These are phyloP conservation scores for Lepidurus arcticus DNA, from an alignment of 1,140 invertebrate genomes.

Conservation along the genomic window DNA sequence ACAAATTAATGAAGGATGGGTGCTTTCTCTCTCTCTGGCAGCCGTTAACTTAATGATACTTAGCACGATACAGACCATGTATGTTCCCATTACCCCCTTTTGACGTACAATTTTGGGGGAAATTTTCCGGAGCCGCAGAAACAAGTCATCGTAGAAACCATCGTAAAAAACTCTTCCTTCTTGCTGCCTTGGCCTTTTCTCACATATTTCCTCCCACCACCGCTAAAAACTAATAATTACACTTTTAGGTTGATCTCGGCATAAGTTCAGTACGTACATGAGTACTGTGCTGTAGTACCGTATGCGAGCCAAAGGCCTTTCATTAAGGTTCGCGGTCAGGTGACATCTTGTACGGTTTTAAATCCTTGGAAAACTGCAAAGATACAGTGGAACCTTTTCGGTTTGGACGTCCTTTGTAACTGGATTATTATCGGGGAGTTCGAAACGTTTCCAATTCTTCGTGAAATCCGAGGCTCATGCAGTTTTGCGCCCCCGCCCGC, in stretches of 20 bases:
- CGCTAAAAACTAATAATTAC: neutral
- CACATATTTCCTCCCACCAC: neutral
- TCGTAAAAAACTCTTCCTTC: neutral
- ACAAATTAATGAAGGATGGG: constrained; percentile 15
- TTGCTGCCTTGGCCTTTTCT: neutral
- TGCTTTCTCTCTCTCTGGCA: neutral
- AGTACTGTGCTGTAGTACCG: neutral
- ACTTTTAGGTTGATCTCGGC: neutral
- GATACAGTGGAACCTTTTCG: neutral
- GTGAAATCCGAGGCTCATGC: no score
- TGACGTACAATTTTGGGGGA: neutral
- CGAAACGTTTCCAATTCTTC: no score
- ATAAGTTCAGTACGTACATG: neutral
- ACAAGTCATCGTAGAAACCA: neutral
- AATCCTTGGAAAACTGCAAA: neutral
- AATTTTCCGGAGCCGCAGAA: neutral
- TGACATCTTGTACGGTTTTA: neutral
- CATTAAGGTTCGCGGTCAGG: neutral
- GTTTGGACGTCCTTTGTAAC: neutral
- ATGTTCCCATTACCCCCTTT: neutral
- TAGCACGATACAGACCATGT: neutral
- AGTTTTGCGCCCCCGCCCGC: no score
- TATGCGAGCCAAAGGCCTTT: neutral
- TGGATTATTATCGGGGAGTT: neutral
- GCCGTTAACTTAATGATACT: constrained; percentile 11